A percentile compares a stretch with the other conserved stretches of the same genome.
Evolutionary conservation across 2,113 vertebrate species (phyloP).

Genomic region (Tragelaphus buxtoni): DNA sequence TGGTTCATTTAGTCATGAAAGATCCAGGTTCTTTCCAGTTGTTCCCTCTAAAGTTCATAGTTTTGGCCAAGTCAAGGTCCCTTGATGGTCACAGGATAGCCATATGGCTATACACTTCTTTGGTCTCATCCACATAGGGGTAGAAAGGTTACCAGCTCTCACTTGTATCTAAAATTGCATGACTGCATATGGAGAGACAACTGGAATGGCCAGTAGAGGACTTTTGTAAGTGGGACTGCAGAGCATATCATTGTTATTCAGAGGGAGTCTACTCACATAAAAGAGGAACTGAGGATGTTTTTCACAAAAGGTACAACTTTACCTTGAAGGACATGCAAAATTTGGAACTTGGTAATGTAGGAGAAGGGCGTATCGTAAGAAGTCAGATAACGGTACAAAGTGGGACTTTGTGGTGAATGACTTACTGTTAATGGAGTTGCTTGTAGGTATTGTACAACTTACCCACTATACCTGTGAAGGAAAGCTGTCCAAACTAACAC

Average conservation of each 20-base stretch:
- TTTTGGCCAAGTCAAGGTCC: neutral
- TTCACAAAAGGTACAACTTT: neutral
- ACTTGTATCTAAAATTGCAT: neutral
- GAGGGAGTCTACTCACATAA: neutral
- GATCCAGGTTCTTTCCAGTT: neutral
- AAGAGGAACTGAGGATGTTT: neutral
- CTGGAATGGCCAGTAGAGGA: neutral
- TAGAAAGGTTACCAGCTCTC: neutral
- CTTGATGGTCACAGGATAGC: neutral
- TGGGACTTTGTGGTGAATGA: neutral
- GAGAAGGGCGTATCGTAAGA: neutral
- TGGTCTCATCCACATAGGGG: neutral
- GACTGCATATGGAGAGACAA: neutral
- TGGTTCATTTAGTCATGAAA: neutral
- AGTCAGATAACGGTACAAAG: too few species aligned
- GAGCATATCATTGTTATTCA: neutral
- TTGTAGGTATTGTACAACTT: neutral
- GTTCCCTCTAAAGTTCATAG: neutral
- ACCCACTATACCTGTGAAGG: neutral
- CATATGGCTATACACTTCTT: neutral
- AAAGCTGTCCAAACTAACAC: neutral
- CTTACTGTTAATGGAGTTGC: neutral
- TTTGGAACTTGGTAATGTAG: neutral
- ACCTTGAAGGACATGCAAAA: neutral
- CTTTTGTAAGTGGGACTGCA: neutral